Base-by-base conservation (phyloP, 2,888 invertebrate genomes). In the Acleris emargana region DNA sequence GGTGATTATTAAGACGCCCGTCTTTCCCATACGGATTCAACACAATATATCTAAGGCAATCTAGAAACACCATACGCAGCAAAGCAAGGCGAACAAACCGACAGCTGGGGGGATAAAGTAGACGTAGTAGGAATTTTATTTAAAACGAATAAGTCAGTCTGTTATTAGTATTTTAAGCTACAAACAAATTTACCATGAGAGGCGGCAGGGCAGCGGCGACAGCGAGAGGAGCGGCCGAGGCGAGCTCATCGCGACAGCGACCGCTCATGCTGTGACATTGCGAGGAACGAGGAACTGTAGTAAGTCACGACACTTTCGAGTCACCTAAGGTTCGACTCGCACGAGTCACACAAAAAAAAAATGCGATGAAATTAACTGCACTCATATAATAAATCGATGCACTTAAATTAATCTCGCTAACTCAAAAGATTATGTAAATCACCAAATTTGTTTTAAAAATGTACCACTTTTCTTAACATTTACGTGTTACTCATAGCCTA, bases 251-350 rank as follows among this genome's bases (percentile, higher is more conserved):
- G 82, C 82, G 68, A 60, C 68, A 61, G 60, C 58, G 84, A 74
- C 77, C 83, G 83, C 81, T 89, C 91, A 91, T 91, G 73, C 73
- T 88, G 86, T 80, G 83, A 83, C 91, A 90, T 89, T 74, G 81
- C 87, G 87, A 77, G 69, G 73, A 69, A 78, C 67, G n/a, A n/a
- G n/a, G n/a, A n/a, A n/a, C n/a, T n/a, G n/a, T n/a, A 25, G 25
- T 11, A 60, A 49, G 60, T 59, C 53, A 64, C 7, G 18, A 55
- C 28, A 61, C 55, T 55, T 9, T 9, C 7, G 9, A 28, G 25
- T 42, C 38, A 47, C 58, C 25, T 58, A 28, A 47, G 18, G n/a
- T 20, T 43, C 9, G 28, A 20, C 49, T 64, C 11, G 6, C 42
- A 58, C 62, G 20, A 51, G 45, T 50, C 50, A 20, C 47, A 55